Conservation (phyloP, 2,888 invertebrate species). For the Eristalis intricaria region DNA sequence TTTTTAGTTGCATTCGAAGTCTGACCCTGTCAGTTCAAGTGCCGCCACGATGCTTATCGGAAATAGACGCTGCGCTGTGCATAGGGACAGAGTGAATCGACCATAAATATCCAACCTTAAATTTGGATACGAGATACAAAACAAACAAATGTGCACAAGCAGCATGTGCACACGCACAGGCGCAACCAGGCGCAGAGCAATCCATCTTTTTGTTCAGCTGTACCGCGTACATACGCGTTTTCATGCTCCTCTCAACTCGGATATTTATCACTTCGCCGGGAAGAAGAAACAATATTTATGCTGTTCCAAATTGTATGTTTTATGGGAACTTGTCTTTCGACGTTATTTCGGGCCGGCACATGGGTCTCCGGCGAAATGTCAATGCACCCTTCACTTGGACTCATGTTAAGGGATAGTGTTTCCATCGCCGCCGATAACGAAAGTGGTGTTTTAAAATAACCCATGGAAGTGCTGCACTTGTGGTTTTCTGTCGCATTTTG, state of each 20-base stretch:
- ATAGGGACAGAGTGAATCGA: constrained; percentile 37
- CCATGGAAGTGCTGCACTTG: constrained; percentile 29
- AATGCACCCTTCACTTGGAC: constrained; percentile 42
- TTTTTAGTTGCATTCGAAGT: constrained; percentile 23
- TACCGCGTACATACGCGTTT: constrained; percentile 5
- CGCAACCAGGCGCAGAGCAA: constrained; percentile 52
- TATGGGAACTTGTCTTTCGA: constrained; percentile 23
- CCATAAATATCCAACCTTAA: constrained; percentile 61
- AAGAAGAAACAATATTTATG: constrained; percentile 37
- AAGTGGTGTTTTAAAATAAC: neutral
- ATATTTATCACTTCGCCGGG: constrained; percentile 32
- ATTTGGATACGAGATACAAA: constrained; percentile 5
- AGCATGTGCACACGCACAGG: constrained; percentile 34
- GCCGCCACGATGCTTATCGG: constrained; percentile 29
- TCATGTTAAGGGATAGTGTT: neutral
- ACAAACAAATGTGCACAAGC: neutral
- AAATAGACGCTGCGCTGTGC: constrained; percentile 45
- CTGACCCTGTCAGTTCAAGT: constrained; percentile 52
- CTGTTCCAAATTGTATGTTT: constrained; percentile 33
- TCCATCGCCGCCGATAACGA: constrained; percentile 14
- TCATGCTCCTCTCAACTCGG: constrained; percentile 13
- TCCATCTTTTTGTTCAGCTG: constrained; percentile 30
- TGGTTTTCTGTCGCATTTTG: neutral
- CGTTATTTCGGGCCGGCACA: constrained; percentile 23
- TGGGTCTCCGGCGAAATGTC: constrained; percentile 41